These are phyloP conservation scores for Todus mexicanus DNA, from an alignment of 2,797 vertebrate species.

Conservation along the genomic window DNA sequence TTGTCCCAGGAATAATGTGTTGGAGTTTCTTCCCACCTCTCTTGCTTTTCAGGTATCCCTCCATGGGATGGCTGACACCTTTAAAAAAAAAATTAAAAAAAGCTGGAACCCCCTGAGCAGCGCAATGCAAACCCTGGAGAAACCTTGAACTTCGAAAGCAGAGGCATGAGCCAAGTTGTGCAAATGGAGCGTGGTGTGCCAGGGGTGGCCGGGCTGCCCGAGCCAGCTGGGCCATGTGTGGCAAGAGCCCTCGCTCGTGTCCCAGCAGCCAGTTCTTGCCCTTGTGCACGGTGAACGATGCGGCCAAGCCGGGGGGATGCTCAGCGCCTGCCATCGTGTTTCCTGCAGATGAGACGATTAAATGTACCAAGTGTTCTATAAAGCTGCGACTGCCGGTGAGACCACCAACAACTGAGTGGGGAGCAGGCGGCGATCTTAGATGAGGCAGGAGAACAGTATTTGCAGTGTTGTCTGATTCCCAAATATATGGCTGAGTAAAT, in stretches of 20 bases:
- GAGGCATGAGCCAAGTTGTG: neutral
- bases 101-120: too few relatives aligned
- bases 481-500: slow-evolving; percentile 1
- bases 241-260: neutral
- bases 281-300: neutral
- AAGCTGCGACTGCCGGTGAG: neutral
- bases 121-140: neutral
- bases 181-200: neutral
- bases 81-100: neutral
- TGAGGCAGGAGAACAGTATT: neutral
- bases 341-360: neutral
- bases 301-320: neutral
- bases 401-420: neutral
- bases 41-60: neutral
- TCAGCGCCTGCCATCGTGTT: neutral
- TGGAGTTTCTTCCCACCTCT: neutral
- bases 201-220: neutral
- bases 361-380: neutral
- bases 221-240: neutral
- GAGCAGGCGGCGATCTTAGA: neutral
- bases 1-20: neutral
- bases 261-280: neutral
- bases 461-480: neutral
- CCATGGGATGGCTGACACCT: neutral
- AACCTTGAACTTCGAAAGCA: slow-evolving; percentile 5